Evolutionary conservation across 2,113 vertebrate genomes (phyloP).

Genomic region (Lutjanus erythropterus): DNA sequence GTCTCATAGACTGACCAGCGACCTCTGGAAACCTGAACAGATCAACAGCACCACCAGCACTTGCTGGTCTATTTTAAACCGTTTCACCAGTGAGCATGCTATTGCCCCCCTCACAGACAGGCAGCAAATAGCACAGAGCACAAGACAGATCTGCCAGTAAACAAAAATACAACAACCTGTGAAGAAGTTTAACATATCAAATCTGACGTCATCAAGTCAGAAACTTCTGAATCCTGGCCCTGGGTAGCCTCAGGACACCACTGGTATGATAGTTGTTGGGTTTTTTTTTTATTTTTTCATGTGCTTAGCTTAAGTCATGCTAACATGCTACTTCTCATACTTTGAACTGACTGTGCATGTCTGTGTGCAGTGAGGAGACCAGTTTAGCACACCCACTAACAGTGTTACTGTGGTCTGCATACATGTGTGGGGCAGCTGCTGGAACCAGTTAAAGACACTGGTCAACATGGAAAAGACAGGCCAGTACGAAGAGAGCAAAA

Average conservation of each 20-base stretch:
- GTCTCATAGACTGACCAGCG: background rate
- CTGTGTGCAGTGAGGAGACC: conserved; percentile 14
- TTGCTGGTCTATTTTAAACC: conserved; percentile 77
- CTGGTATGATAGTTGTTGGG: conserved; percentile 55
- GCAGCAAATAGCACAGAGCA: conserved; percentile 38
- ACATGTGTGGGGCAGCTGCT: conserved; percentile 10
- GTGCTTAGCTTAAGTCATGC: conserved; percentile 20
- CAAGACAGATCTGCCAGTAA: conserved; percentile 21
- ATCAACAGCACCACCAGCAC: background rate
- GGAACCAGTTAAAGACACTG: background rate
- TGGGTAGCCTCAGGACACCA: conserved; percentile 9
- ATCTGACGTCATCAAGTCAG: background rate
- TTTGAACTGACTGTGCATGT: conserved; percentile 24
- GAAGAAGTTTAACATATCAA: background rate
- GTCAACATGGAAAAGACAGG: background rate
- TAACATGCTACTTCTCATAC: conserved; percentile 3
- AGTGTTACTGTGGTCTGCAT: background rate
- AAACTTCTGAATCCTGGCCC: conserved; percentile 3
- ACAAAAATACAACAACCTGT: conserved; percentile 22
- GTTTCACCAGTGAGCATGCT: conserved; percentile 25
- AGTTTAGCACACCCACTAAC: conserved; percentile 28
- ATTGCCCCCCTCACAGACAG: background rate
- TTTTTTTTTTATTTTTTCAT: conserved; percentile 27
- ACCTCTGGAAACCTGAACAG: conserved; percentile 50
- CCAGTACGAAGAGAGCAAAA: background rate